A percentile compares a stretch with the other conserved stretches of the same genome.
phyloP scores from a whole-genome alignment of 2,113 vertebrate genomes.

The Oryzias woworae region DNA sequence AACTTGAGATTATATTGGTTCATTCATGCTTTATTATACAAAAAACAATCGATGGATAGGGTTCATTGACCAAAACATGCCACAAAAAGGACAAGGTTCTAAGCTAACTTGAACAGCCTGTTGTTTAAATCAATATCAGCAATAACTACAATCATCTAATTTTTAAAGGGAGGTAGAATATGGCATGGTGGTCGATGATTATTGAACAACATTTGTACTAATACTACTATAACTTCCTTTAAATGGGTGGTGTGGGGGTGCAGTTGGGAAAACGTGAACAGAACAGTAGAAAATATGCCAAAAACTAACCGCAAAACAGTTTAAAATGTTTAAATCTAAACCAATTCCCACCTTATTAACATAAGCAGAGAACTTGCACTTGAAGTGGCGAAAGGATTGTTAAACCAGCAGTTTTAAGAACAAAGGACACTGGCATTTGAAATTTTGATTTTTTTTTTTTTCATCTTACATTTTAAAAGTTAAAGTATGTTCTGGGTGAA shows the following conservation, averaged over 20 bases:
- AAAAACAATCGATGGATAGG: constrained; percentile 26
- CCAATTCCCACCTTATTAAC: neutral
- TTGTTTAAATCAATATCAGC: constrained; percentile 79
- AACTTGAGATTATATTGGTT: constrained; percentile 53
- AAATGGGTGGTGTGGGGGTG: constrained; percentile 34
- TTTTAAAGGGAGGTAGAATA: constrained; percentile 55
- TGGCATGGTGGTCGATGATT: constrained; percentile 59
- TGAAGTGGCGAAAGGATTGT: neutral
- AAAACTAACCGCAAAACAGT: constrained; percentile 23
- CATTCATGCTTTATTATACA: constrained; percentile 49
- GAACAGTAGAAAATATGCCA: constrained; percentile 35
- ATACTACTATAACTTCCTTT: constrained; percentile 69
- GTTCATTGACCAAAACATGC: neutral
- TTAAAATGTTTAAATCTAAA: constrained; percentile 26
- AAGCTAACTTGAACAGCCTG: constrained; percentile 53
- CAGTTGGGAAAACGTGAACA: constrained; percentile 48
- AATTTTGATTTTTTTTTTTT: constrained; percentile 24
- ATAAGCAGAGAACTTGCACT: neutral
- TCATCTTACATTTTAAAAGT: constrained; percentile 1
- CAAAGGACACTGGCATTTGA: constrained; percentile 11
- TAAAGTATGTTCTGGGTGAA: constrained; percentile 20
- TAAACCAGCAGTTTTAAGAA: neutral
- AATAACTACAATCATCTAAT: constrained; percentile 76
- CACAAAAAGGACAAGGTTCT: constrained; percentile 28
- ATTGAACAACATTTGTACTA: constrained; percentile 76